Conservation (phyloP, 2,797 vertebrate species). For the Sebastes steindachneri region DNA sequence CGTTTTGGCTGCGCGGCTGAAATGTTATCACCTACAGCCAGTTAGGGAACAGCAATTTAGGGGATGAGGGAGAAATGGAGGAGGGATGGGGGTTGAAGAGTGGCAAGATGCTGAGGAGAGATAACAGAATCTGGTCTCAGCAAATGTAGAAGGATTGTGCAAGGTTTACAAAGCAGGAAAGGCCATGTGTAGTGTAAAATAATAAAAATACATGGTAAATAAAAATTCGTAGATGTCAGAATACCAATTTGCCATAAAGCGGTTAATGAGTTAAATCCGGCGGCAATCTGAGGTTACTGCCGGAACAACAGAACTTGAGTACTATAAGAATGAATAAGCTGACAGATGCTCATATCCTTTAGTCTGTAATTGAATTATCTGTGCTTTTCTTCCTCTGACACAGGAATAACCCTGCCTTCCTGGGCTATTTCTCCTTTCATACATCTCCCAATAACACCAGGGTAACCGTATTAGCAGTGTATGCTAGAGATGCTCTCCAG, state of each 20-base stretch:
- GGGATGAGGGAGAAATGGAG: conserved; percentile 61
- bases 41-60: conserved; percentile 76
- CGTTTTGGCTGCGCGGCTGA: conserved; percentile 66
- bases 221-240: conserved; percentile 24
- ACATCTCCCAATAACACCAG: conserved; percentile 91
- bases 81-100: conserved; percentile 33
- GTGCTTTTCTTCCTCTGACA: conserved; percentile 86
- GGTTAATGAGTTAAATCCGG: conserved; percentile 42
- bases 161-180: conserved; percentile 35
- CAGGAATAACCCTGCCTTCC: conserved; percentile 86
- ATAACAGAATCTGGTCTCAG: conserved; percentile 36
- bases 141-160: conserved; percentile 21
- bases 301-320: conserved; percentile 48
- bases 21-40: conserved; percentile 80
- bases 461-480: conserved; percentile 91
- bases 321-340: conserved; percentile 57
- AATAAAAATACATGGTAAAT: conserved; percentile 13
- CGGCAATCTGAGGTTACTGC: conserved; percentile 26
- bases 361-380: conserved; percentile 85
- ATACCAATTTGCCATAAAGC: conserved; percentile 35
- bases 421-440: conserved; percentile 85
- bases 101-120: conserved; percentile 40
- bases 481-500: conserved; percentile 89
- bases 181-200: conserved; percentile 20
- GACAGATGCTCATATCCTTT: conserved; percentile 70